Percentiles rank a stretch among this genome's conserved stretches.
phyloP scores from a whole-genome alignment of 2,113 vertebrate species.

The Bufo bufo region DNA sequence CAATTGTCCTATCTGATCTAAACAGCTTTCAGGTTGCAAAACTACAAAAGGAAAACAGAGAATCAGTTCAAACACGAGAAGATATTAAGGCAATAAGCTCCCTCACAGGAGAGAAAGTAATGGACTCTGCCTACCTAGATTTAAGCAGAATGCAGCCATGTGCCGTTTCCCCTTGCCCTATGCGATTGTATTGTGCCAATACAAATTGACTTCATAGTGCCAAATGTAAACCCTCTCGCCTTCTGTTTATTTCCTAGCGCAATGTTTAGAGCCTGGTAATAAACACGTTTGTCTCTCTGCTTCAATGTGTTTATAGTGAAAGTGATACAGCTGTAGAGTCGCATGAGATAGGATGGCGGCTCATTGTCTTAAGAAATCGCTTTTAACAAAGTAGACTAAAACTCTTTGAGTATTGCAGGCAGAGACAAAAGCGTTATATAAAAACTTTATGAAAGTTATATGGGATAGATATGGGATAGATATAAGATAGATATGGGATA shows the following conservation, averaged over 20 bases:
- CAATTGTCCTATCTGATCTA: not conserved
- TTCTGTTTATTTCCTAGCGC: slow-evolving; percentile 42
- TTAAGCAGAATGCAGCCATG: slow-evolving; percentile 42
- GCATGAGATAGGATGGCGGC: not conserved
- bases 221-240: slow-evolving; percentile 38
- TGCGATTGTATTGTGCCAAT: slow-evolving; percentile 46
- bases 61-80: not conserved
- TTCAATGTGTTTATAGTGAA: slow-evolving; percentile 27
- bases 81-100: slow-evolving; percentile 23
- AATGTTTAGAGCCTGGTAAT: slow-evolving; percentile 34
- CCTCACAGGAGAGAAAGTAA: slow-evolving; percentile 27
- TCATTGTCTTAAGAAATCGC: not conserved
- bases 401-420: not conserved
- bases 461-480: not conserved
- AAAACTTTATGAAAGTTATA: not conserved
- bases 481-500: not conserved
- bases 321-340: not conserved
- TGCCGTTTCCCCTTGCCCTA: slow-evolving; percentile 42
- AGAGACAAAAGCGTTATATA: not conserved
- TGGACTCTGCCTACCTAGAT: slow-evolving; percentile 46
- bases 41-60: slow-evolving; percentile 1
- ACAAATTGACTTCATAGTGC: slow-evolving; percentile 53
- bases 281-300: slow-evolving; percentile 28
- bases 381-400: not conserved
- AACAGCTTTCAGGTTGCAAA: slow-evolving; percentile 6